These are phyloP conservation scores for Eupithecia tripunctaria DNA, from an alignment of 2,888 invertebrate genomes.

Conservation along the genomic window DNA sequence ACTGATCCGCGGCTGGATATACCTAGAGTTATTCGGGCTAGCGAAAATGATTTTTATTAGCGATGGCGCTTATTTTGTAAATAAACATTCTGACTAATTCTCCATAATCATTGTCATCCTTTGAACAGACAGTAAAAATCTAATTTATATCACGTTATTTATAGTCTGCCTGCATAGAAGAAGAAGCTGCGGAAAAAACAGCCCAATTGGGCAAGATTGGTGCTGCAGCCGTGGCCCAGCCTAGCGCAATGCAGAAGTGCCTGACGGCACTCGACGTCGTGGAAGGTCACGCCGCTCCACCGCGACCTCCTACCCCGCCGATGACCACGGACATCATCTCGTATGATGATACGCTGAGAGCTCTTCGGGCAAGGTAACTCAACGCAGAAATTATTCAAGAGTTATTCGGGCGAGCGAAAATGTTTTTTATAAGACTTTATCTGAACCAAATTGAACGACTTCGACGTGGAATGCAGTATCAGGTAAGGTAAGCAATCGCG, in stretches of 20 bases:
- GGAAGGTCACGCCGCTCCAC: constrained; percentile 70
- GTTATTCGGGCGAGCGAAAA: no score
- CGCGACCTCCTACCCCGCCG: constrained; percentile 68
- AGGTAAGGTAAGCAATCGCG: constrained; percentile 57
- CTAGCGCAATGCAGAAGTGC: constrained; percentile 73
- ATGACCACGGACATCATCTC: constrained; percentile 70
- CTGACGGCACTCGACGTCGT: constrained; percentile 73
- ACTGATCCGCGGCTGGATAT: no score
- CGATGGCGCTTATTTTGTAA: no score
- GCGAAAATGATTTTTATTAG: no score
- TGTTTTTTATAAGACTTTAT: no score
- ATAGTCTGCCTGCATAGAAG: constrained; percentile 69
- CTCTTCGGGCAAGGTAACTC: constrained; percentile 60
- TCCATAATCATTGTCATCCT: no score
- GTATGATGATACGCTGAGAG: constrained; percentile 70
- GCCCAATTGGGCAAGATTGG: constrained; percentile 73
- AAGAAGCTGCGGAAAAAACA: constrained; percentile 64
- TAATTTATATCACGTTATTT: neutral
- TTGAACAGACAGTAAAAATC: no score
- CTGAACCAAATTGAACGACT: no score
- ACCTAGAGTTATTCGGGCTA: no score
- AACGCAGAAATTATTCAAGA: neutral
- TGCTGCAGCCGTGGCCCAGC: constrained; percentile 70
- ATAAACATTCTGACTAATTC: no score
- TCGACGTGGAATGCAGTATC: no score